Percentiles rank a stretch among this genome's conserved stretches.
These are phyloP conservation scores for Bostrychus sinensis DNA, from an alignment of 2,113 vertebrate species.

Conservation along the genomic window DNA sequence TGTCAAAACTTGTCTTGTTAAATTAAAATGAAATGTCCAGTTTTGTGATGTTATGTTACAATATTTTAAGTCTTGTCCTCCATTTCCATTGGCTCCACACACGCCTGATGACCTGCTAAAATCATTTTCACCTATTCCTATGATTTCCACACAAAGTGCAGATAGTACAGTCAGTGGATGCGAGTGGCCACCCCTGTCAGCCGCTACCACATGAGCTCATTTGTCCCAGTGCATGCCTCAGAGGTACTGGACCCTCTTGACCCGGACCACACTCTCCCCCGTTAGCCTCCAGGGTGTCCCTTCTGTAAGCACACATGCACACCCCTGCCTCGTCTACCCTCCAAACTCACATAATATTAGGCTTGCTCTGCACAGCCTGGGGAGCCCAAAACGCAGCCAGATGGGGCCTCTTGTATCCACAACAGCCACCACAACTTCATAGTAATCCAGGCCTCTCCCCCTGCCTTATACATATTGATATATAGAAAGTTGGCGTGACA, in stretches of 20 bases:
- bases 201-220: slow-evolving; percentile 35
- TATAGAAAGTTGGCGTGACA: slow-evolving; percentile 64
- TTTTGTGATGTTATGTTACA: too few relatives aligned
- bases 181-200: slow-evolving; percentile 30
- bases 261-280: slow-evolving; percentile 59
- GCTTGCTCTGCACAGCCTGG: slow-evolving; percentile 41
- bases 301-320: slow-evolving; percentile 29
- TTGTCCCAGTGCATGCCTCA: slow-evolving; percentile 41
- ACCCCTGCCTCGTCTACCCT: slow-evolving; percentile 18
- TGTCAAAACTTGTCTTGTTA: too few relatives aligned
- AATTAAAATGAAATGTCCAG: too few relatives aligned
- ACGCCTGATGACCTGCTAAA: too few relatives aligned
- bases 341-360: slow-evolving; percentile 19
- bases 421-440: slow-evolving; percentile 59
- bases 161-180: slow-evolving; percentile 13
- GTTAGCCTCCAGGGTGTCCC: slow-evolving; percentile 45
- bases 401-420: slow-evolving; percentile 67
- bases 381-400: slow-evolving; percentile 61
- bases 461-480: slow-evolving; percentile 71
- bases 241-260: slow-evolving; percentile 41
- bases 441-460: slow-evolving; percentile 38
- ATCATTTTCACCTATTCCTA: too few relatives aligned
- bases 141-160: too few relatives aligned
- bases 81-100: too few relatives aligned
- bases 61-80: too few relatives aligned